A percentile compares a stretch with the other conserved stretches of the same genome.
These are phyloP conservation scores for Drosophila mauritiana DNA, from an alignment of 1,140 invertebrate species.

Conservation along the genomic window DNA sequence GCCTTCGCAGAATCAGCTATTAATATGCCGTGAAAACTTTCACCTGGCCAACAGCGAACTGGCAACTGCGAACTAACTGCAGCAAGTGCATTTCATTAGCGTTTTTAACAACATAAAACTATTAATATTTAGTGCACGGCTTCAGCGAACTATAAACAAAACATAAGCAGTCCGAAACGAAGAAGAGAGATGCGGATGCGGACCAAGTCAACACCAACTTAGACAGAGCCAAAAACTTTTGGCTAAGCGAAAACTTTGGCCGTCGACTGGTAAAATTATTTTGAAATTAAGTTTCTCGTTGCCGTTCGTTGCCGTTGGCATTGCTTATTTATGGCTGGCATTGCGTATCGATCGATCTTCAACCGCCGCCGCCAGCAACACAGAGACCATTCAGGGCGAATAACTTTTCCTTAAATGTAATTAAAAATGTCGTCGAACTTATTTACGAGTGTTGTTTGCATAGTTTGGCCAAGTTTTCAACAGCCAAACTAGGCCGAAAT, in stretches of 20 bases:
- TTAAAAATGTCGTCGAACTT: conserved; percentile 82
- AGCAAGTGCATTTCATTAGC: conserved; percentile 74
- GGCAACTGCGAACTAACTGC: neutral
- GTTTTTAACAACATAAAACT: conserved; percentile 77
- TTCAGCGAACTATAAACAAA: conserved; percentile 60
- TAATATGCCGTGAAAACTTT: conserved; percentile 58
- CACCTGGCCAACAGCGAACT: conserved; percentile 17
- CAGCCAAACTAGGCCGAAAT: conserved; percentile 33
- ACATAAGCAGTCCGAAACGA: conserved; percentile 44
- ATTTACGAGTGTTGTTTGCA: conserved; percentile 76
- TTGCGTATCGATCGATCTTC: conserved; percentile 76
- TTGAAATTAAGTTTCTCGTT: conserved; percentile 77
- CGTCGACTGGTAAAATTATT: conserved; percentile 66
- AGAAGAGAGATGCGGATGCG: conserved; percentile 4
- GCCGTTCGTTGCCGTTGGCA: conserved; percentile 45
- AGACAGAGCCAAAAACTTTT: conserved; percentile 60
- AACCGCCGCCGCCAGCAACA: conserved; percentile 40
- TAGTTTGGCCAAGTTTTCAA: conserved; percentile 63
- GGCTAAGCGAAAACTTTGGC: conserved; percentile 63
- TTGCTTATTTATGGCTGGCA: conserved; percentile 75
- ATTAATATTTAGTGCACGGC: conserved; percentile 69
- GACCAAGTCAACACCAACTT: conserved; percentile 52
- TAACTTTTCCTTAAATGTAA: conserved; percentile 78
- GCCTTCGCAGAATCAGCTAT: conserved; percentile 52
- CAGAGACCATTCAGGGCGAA: conserved; percentile 12